phyloP scores from a whole-genome alignment of 1,140 invertebrate genomes.

The Bombyx mandarina region DNA sequence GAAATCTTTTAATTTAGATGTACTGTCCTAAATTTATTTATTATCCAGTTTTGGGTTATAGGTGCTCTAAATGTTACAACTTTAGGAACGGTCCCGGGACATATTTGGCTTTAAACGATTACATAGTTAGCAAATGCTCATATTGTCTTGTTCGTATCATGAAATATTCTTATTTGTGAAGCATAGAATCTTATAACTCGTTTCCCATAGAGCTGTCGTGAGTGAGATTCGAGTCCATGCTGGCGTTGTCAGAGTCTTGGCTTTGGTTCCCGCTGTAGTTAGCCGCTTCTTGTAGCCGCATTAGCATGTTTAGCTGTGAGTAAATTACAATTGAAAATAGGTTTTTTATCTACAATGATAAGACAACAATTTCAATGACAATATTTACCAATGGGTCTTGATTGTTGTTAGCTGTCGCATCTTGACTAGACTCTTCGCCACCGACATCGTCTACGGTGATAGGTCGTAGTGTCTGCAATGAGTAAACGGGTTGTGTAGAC shows the following conservation, averaged over 20 bases:
- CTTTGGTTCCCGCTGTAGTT: slow-evolving; percentile 90
- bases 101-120: no score
- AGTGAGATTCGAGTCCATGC: slow-evolving; percentile 80
- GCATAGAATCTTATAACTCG: slow-evolving; percentile 42
- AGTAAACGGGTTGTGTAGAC: not conserved
- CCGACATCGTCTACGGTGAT: slow-evolving; percentile 77
- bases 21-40: no score
- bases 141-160: no score
- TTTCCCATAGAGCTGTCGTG: slow-evolving; percentile 76
- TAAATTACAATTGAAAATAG: slow-evolving; percentile 30
- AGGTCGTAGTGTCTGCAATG: slow-evolving; percentile 67
- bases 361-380: not conserved
- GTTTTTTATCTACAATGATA: no score
- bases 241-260: slow-evolving; percentile 87
- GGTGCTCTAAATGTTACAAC: no score
- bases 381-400: slow-evolving; percentile 78
- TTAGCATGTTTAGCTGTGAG: slow-evolving; percentile 90
- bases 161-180: no score
- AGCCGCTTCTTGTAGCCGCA: slow-evolving; percentile 94
- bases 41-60: no score
- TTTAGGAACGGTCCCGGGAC: no score
- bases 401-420: slow-evolving; percentile 57
- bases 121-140: no score
- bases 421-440: slow-evolving; percentile 69
- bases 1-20: no score